phyloP scores from a whole-genome alignment of 2,113 vertebrate species.

The Cyprinodon tularosa region DNA sequence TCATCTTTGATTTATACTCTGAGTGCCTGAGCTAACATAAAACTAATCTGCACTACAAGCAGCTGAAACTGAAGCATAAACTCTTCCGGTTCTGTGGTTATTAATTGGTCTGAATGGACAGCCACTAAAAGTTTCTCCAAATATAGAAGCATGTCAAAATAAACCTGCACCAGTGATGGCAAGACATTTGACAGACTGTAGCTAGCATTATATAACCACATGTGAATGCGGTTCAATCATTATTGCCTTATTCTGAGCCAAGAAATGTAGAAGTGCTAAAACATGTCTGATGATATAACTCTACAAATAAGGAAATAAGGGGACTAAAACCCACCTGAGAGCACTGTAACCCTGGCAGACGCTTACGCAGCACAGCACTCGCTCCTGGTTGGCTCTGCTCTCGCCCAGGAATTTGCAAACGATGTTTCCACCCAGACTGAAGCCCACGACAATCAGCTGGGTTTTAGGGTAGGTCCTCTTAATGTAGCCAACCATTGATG shows the following conservation, averaged over 20 bases:
- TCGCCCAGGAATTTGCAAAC: slow-evolving; percentile 98
- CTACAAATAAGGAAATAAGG: slow-evolving; percentile 35
- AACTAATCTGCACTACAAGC: not conserved
- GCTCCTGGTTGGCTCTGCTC: slow-evolving; percentile 89
- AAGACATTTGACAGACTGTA: not conserved
- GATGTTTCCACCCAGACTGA: slow-evolving; percentile 97
- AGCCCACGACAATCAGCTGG: slow-evolving; percentile 92
- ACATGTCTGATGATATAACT: slow-evolving; percentile 9
- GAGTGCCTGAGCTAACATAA: not conserved
- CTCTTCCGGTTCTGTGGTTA: not conserved
- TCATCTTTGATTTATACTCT: not conserved
- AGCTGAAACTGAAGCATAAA: not conserved
- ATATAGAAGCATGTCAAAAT: not conserved
- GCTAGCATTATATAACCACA: not conserved
- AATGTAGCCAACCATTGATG: slow-evolving; percentile 95
- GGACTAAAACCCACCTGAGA: slow-evolving; percentile 83
- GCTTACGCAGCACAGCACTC: slow-evolving; percentile 93
- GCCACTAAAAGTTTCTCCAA: not conserved
- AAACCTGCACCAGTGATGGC: not conserved
- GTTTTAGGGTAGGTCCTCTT: slow-evolving; percentile 89
- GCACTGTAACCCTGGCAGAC: slow-evolving; percentile 98
- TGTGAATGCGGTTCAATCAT: slow-evolving; percentile 7
- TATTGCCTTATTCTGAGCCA: slow-evolving; percentile 10
- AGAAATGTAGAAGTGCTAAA: slow-evolving; percentile 3
- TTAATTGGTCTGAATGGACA: not conserved